Evolutionary conservation across 1,140 invertebrate genomes (phyloP).

Genomic region (Heliconius hermathena): DNA sequence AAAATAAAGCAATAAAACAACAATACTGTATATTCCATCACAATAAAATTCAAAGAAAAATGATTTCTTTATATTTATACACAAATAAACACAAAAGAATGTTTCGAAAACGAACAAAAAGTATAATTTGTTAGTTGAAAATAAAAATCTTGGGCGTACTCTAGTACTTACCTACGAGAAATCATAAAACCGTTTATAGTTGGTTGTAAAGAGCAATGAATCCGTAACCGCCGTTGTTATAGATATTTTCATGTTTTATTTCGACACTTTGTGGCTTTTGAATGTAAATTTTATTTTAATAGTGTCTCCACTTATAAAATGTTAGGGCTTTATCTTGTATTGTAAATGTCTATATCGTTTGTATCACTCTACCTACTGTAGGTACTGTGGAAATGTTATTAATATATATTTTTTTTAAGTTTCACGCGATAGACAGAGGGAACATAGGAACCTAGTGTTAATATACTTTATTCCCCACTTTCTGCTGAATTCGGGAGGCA

Average conservation of each 20-base stretch:
- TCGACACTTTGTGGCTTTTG: slow-evolving; percentile 29
- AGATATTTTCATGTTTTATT: slow-evolving; percentile 45
- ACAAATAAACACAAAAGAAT: neutral
- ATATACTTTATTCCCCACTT: neutral
- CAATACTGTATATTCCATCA: neutral
- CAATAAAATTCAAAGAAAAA: neutral
- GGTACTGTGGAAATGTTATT: neutral
- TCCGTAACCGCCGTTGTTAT: slow-evolving; percentile 40
- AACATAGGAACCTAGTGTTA: too few relatives aligned
- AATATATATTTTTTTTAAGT: neutral
- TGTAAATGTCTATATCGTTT: neutral
- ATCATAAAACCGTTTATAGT: slow-evolving; percentile 51
- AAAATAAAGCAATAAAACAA: neutral
- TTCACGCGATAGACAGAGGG: too few relatives aligned
- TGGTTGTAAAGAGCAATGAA: slow-evolving; percentile 47
- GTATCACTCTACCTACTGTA: neutral
- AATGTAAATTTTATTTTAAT: slow-evolving; percentile 50
- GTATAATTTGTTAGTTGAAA: slow-evolving; percentile 12
- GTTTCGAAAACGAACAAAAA: neutral
- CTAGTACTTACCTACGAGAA: slow-evolving; percentile 20
- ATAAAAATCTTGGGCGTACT: slow-evolving; percentile 16
- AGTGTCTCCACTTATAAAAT: slow-evolving; percentile 28
- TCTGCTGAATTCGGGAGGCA: too few relatives aligned
- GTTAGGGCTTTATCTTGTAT: slow-evolving; percentile 16
- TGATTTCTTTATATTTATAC: neutral